Conservation (phyloP, 2,113 vertebrate species). For the Mirza zaza region DNA sequence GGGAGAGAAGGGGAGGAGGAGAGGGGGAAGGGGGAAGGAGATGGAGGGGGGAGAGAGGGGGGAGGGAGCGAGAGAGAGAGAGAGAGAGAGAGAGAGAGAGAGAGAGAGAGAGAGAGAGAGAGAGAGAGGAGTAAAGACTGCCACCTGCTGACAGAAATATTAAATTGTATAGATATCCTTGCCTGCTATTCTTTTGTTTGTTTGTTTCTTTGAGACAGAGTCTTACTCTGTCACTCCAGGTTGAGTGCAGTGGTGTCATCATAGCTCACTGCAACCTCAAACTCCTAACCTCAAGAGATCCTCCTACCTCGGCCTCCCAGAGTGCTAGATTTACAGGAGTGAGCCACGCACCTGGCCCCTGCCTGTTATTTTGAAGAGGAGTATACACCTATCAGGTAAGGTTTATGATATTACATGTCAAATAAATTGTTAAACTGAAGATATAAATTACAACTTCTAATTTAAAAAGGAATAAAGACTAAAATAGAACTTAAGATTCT, state of each 20-base stretch:
- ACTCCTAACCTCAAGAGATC: no score
- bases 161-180: not conserved
- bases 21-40: no score
- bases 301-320: no score
- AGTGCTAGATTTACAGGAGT: no score
- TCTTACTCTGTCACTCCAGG: no score
- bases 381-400: not conserved
- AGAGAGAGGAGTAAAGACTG: not conserved
- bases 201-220: no score
- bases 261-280: no score
- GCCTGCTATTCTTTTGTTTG: no score
- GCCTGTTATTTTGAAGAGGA: not conserved
- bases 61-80: not conserved
- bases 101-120: no score
- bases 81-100: not conserved
- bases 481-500: not conserved
- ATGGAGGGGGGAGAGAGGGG: not conserved
- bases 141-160: constrained; percentile 56
- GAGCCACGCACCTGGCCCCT: no score
- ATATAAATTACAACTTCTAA: not conserved
- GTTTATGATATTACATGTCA: not conserved
- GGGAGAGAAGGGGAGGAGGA: not conserved
- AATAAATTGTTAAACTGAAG: not conserved
- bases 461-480: constrained; percentile 20
- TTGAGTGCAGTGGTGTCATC: no score